Conservation (phyloP, 2,797 vertebrate genomes). For the Melanotaenia parkinsoni region DNA sequence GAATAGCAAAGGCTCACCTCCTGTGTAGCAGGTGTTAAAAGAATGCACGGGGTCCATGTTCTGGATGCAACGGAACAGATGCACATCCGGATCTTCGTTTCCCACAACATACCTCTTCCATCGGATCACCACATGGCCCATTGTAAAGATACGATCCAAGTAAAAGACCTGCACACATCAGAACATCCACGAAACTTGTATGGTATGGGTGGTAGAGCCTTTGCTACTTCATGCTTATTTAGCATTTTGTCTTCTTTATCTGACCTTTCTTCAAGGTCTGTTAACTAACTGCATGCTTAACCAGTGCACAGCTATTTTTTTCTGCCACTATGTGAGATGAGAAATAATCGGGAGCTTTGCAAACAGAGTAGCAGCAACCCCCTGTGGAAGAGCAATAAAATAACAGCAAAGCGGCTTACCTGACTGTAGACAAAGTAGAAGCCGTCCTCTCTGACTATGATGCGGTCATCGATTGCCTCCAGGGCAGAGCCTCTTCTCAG, state of each 20-base stretch:
- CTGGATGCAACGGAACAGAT: slow-evolving; percentile 94
- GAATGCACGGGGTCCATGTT: slow-evolving; percentile 88
- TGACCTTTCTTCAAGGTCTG: slow-evolving; percentile 53
- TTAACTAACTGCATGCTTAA: slow-evolving; percentile 18
- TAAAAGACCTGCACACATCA: slow-evolving; percentile 88
- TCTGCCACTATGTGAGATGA: background rate
- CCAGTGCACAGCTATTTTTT: slow-evolving; percentile 27
- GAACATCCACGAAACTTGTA: background rate
- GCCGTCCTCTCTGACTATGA: slow-evolving; percentile 90
- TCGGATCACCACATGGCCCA: slow-evolving; percentile 94
- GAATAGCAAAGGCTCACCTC: slow-evolving; percentile 81
- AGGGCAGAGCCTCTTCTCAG: slow-evolving; percentile 90
- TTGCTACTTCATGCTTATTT: slow-evolving; percentile 12
- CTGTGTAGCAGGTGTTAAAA: slow-evolving; percentile 96
- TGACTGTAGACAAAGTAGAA: slow-evolving; percentile 97
- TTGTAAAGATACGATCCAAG: slow-evolving; percentile 88
- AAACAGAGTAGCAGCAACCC: slow-evolving; percentile 45
- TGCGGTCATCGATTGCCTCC: slow-evolving; percentile 86
- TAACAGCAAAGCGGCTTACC: slow-evolving; percentile 74
- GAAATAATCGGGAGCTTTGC: background rate
- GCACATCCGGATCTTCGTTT: slow-evolving; percentile 88
- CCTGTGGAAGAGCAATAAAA: slow-evolving; percentile 44
- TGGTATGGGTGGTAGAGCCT: background rate
- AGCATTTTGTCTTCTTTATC: slow-evolving; percentile 27
- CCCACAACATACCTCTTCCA: slow-evolving; percentile 92